Percentiles rank a stretch among this genome's conserved stretches.
These are phyloP conservation scores for Bombus vancouverensis DNA, from an alignment of 1,140 invertebrate genomes.

Conservation along the genomic window DNA sequence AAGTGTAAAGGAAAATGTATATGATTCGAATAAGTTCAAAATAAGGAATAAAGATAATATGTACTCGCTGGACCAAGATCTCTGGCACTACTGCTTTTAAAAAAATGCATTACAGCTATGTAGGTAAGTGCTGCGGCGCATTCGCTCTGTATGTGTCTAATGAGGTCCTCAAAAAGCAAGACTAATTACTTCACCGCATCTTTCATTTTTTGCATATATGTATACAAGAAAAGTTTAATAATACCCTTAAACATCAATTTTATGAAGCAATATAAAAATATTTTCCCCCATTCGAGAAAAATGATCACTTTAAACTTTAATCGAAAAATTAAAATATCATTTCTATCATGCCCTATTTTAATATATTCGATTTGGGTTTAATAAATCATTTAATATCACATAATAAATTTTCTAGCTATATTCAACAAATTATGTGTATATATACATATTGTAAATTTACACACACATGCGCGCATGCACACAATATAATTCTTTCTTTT, in stretches of 20 bases:
- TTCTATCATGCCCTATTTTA: not conserved
- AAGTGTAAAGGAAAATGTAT: not conserved
- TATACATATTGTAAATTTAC: not conserved
- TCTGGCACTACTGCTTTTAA: constrained; percentile 36
- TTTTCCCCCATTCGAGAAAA: not conserved
- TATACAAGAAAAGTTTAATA: not conserved
- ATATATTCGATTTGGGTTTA: not conserved
- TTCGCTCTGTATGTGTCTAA: constrained; percentile 67
- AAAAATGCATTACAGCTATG: constrained; percentile 51
- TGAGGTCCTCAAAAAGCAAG: constrained; percentile 68
- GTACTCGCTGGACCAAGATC: constrained; percentile 49
- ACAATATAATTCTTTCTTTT: not conserved
- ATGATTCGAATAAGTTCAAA: not conserved
- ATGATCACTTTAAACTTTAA: not conserved
- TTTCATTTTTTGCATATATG: not conserved
- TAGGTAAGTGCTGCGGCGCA: constrained; percentile 51
- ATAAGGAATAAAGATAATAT: constrained; percentile 13
- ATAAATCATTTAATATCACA: not conserved
- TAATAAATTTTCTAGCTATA: not conserved
- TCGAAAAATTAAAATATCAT: not conserved
- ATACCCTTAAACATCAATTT: not conserved
- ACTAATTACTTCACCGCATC: constrained; percentile 69
- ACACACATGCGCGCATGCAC: rapidly evolving
- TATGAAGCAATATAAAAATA: not conserved
- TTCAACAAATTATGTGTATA: not conserved